Evolutionary conservation across 2,888 invertebrate species (phyloP).

Genomic region (Chironomus riparius): DNA sequence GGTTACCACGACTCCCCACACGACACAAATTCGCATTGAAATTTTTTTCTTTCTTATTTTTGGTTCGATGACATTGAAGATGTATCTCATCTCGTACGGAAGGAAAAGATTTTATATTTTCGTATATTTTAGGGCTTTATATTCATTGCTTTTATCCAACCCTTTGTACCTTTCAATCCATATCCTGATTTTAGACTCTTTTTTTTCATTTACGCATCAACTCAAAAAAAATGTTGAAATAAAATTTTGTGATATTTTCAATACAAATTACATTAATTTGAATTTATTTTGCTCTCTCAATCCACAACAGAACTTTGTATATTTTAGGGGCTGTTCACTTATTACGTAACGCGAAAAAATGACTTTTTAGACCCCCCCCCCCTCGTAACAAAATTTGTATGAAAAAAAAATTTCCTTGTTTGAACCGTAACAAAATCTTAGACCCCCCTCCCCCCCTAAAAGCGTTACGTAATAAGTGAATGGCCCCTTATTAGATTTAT

Average conservation of each 20-base stretch:
- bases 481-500: slow-evolving; percentile 13
- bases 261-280: slow-evolving; percentile 24
- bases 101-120: not conserved
- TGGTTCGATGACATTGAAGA: not conserved
- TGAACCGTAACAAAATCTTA: too few relatives aligned
- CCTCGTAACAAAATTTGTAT: too few relatives aligned
- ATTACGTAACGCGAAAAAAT: too few relatives aligned
- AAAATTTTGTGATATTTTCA: slow-evolving; percentile 3
- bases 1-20: not conserved
- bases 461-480: too few relatives aligned
- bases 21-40: not conserved
- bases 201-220: not conserved
- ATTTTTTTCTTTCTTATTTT: not conserved
- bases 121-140: too few relatives aligned
- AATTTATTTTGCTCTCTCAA: slow-evolving; percentile 10
- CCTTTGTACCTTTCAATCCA: too few relatives aligned
- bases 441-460: too few relatives aligned
- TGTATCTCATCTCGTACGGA: not conserved
- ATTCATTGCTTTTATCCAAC: too few relatives aligned
- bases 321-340: too few relatives aligned
- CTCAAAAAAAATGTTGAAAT: not conserved
- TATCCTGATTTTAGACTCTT: not conserved
- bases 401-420: too few relatives aligned
- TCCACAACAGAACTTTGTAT: not conserved
- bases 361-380: too few relatives aligned